A percentile compares a stretch with the other conserved stretches of the same genome.
Evolutionary conservation across 1,140 invertebrate genomes (phyloP).

Genomic region (Cyclargus thomasi): DNA sequence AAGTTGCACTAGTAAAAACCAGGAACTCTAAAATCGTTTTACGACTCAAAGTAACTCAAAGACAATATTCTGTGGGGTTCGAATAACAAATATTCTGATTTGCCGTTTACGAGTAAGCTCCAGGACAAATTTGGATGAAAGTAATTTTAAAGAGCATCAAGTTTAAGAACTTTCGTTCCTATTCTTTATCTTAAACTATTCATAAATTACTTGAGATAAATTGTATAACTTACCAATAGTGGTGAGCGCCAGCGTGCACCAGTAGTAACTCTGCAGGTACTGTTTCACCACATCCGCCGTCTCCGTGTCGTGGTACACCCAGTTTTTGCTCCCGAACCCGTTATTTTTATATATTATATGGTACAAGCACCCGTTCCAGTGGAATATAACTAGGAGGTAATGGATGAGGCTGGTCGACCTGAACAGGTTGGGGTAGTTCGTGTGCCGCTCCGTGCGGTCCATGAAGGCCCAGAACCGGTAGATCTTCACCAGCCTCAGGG

Average conservation of each 20-base stretch:
- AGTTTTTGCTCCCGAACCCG: constrained; percentile 93
- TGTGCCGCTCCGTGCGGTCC: constrained; percentile 98
- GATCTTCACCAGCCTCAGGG: constrained; percentile 98
- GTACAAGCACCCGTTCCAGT: constrained; percentile 99
- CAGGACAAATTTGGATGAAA: too few species aligned
- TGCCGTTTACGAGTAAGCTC: too few species aligned
- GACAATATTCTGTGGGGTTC: too few species aligned
- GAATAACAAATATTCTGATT: too few species aligned
- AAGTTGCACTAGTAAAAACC: too few species aligned
- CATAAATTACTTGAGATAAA: too few species aligned
- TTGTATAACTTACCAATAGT: constrained; percentile 83
- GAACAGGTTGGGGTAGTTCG: constrained; percentile 98
- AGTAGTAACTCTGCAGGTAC: constrained; percentile 98
- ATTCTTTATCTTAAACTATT: too few species aligned
- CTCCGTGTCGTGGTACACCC: constrained; percentile 90
- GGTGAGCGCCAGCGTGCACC: constrained; percentile 96
- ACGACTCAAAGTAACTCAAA: too few species aligned
- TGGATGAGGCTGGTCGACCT: constrained; percentile 95
- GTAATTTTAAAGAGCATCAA: too few species aligned
- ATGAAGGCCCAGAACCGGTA: constrained; percentile 99
- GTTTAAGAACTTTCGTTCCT: too few species aligned
- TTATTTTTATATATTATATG: constrained; percentile 96
- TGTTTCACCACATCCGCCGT: constrained; percentile 92
- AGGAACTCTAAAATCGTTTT: too few species aligned
- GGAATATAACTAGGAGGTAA: constrained; percentile 98